phyloP scores from a whole-genome alignment of 1,140 invertebrate species.

The Macrotrachela quadricornifera region DNA sequence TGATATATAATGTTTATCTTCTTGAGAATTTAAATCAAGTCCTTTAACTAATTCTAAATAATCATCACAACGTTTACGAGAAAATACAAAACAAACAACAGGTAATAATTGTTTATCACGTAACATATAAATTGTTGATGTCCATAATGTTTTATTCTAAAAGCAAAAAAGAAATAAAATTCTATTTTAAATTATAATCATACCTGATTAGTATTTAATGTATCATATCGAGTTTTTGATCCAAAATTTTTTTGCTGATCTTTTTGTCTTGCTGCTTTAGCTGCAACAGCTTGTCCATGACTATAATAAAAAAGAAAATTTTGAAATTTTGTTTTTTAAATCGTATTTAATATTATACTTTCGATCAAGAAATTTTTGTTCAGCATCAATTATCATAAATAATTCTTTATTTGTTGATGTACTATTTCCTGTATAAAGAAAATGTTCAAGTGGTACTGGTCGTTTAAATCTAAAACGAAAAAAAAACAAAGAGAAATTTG shows the following conservation, averaged over 20 bases:
- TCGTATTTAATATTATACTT: neutral
- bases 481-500: no score
- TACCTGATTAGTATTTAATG: no score
- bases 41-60: slow-evolving; percentile 41
- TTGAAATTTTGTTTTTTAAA: neutral
- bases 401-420: slow-evolving; percentile 54
- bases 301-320: neutral
- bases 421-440: slow-evolving; percentile 62
- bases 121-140: neutral
- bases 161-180: no score
- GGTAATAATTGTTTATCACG: slow-evolving; percentile 43
- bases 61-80: slow-evolving; percentile 60
- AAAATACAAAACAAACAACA: slow-evolving; percentile 78
- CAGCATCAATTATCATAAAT: slow-evolving; percentile 57
- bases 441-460: slow-evolving; percentile 83
- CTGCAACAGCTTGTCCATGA: slow-evolving; percentile 36
- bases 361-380: slow-evolving; percentile 17
- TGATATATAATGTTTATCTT: slow-evolving; percentile 59
- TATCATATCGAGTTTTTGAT: slow-evolving; percentile 27
- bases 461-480: slow-evolving; percentile 41
- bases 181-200: no score
- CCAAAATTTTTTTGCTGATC: slow-evolving; percentile 37
- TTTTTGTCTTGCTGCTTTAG: slow-evolving; percentile 43
- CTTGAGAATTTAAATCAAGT: slow-evolving; percentile 51
- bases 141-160: neutral